These are phyloP conservation scores for Pogonomyrmex californicus DNA, from an alignment of 1,140 invertebrate genomes.

Conservation along the genomic window DNA sequence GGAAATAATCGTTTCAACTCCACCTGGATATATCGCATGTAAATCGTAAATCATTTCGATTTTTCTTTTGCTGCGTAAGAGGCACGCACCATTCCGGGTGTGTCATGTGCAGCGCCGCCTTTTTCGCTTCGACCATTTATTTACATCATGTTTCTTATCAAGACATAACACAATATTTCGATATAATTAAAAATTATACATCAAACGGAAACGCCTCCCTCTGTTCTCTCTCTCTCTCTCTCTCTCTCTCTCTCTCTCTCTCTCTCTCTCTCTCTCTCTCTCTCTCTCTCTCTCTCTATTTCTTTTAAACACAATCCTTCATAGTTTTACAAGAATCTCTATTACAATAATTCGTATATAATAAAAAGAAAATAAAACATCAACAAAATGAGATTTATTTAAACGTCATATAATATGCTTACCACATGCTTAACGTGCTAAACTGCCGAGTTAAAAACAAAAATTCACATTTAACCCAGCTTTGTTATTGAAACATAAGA, in stretches of 20 bases:
- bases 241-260: background rate
- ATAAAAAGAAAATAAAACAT: background rate
- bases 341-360: background rate
- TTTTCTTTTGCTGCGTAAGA: conserved; percentile 15
- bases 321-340: background rate
- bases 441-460: background rate
- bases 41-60: conserved; percentile 35
- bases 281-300: background rate
- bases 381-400: background rate
- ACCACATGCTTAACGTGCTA: background rate
- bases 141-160: background rate
- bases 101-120: background rate
- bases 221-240: background rate
- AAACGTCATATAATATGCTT: background rate
- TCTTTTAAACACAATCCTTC: background rate
- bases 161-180: background rate
- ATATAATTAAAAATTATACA: background rate
- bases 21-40: conserved; percentile 3
- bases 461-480: background rate
- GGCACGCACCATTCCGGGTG: background rate
- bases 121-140: background rate
- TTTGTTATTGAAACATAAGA: conserved; percentile 45
- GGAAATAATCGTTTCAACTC: background rate
- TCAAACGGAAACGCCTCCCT: background rate
- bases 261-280: background rate